phyloP scores from a whole-genome alignment of 2,113 vertebrate species.

The Coreoperca whiteheadi region DNA sequence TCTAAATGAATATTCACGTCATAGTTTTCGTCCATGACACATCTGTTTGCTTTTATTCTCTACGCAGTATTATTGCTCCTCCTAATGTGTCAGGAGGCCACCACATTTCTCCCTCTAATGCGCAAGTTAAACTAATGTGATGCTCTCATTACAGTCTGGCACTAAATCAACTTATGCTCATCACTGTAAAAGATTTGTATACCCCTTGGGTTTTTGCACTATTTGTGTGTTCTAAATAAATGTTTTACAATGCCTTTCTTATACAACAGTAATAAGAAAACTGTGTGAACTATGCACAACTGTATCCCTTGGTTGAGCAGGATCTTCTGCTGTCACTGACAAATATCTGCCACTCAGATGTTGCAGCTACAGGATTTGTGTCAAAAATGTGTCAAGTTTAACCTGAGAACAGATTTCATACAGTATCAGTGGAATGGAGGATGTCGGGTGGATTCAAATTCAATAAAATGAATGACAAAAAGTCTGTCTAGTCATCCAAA shows the following conservation, averaged over 20 bases:
- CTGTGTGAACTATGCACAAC: background rate
- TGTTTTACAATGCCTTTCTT: background rate
- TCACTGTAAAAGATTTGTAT: background rate
- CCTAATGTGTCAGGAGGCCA: background rate
- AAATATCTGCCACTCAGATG: background rate
- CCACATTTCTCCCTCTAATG: background rate
- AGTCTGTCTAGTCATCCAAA: too few relatives aligned
- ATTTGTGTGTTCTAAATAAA: background rate
- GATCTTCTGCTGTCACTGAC: background rate
- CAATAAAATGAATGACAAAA: too few relatives aligned
- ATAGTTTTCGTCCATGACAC: background rate
- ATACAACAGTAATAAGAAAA: background rate
- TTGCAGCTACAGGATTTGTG: background rate
- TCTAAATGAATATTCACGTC: background rate
- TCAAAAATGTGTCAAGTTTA: too few relatives aligned
- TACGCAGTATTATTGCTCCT: background rate
- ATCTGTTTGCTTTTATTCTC: background rate
- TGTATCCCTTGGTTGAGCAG: too few relatives aligned
- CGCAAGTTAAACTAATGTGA: background rate
- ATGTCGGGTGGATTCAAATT: background rate
- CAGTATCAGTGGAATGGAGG: background rate
- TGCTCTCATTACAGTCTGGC: background rate
- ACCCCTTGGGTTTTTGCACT: background rate
- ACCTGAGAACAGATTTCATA: background rate
- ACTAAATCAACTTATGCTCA: background rate